These are phyloP conservation scores for Zapornia atra DNA, from an alignment of 2,113 vertebrate species.

Conservation along the genomic window DNA sequence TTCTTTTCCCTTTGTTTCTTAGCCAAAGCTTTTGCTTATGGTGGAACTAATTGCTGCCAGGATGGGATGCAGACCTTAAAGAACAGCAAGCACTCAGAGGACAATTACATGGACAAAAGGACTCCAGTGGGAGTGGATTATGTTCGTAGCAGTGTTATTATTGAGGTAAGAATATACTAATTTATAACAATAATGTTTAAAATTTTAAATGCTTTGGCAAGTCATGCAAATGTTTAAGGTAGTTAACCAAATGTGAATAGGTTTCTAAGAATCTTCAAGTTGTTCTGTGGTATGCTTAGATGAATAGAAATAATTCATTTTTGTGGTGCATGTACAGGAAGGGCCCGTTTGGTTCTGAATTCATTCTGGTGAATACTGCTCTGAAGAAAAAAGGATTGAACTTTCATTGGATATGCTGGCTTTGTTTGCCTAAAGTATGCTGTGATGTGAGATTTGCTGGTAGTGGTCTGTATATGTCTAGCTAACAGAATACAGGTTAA, in stretches of 20 bases:
- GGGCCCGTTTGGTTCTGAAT: background rate
- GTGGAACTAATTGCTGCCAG: conserved; percentile 82
- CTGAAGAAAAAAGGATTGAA: background rate
- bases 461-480: background rate
- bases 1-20: background rate
- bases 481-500: background rate
- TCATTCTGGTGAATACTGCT: background rate
- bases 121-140: conserved; percentile 79
- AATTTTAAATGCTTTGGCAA: background rate
- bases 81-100: conserved; percentile 70
- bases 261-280: background rate
- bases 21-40: conserved; percentile 89
- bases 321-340: background rate
- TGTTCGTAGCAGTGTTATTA: conserved; percentile 82
- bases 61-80: conserved; percentile 77
- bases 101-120: conserved; percentile 73
- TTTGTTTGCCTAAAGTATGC: background rate
- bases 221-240: background rate
- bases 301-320: background rate
- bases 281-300: background rate
- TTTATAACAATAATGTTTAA: background rate
- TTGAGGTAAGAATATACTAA: conserved; percentile 78
- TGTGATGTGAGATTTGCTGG: background rate
- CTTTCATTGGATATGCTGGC: background rate
- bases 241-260: accelerated